Evolutionary conservation across 2,888 invertebrate species (phyloP), one percentile per base, ranked within the genome.

Genomic region (Mythimna loreyi): DNA sequence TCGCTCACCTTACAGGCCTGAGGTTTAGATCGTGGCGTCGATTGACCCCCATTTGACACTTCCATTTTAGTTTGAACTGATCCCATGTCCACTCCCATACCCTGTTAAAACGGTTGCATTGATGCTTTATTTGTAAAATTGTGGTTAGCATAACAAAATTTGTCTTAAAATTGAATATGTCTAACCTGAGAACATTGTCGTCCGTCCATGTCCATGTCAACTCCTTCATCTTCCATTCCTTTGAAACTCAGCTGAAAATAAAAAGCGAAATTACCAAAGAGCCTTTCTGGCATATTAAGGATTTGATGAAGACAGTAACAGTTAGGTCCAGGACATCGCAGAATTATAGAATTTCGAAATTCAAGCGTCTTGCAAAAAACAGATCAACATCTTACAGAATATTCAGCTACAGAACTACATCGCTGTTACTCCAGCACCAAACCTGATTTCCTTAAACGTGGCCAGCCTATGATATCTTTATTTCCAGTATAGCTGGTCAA

Each of bases 1-100:
- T 40, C 63, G 63, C 90, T 90, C 82, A 95, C 95, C 95, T 97
- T 97, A 92, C 98, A 98, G 79, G 97, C 97, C 89, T 98, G 98
- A 55, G 97, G 97, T 87, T 97, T 97, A 69, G 97, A 96, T 79
- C 97, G 94, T 57, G 96, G 96, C 56, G 94, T 88, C 72, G 92
- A 91, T 81, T 93, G 94, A 59, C 90, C 81, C 16, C 85, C 94
- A 80, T 96, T 96, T 53, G 92, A 75, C 36, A 95, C 87, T 87
- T 95, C 96, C 94, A 95, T 94, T 91, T 96, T 96, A 65, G 96
- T 94, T 89, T 95, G 95, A 82, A 95, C 93, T 82, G 94, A 92
- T 83, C 92, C 96, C 94, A 96, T 92, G 83, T 96, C 95, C 73
- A 95, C 92, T 56, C 92, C 95, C 94, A 96, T 92, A 78, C 94